Conservation (phyloP, 2,113 vertebrate species). For the Mus pahari region DNA sequence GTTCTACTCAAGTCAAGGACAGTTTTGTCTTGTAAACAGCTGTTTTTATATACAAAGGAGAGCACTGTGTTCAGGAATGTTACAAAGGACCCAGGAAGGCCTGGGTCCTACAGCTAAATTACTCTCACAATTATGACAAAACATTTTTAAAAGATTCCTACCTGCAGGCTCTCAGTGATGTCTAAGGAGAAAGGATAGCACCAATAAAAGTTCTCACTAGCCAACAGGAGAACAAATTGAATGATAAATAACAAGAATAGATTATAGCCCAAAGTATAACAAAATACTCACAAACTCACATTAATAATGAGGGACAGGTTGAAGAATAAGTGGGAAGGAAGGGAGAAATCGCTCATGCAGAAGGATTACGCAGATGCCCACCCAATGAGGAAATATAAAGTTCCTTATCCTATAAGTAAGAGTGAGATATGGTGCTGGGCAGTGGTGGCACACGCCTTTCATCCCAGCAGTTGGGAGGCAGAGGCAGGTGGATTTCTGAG, state of each 20-base stretch:
- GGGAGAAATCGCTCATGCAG: background rate
- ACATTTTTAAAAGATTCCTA: background rate
- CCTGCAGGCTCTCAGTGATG: background rate
- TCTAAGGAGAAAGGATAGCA: background rate
- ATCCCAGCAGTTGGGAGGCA: no score
- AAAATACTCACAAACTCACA: background rate
- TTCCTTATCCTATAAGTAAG: background rate
- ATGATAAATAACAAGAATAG: background rate
- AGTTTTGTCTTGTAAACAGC: conserved; percentile 43
- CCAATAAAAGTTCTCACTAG: background rate
- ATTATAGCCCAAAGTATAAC: background rate
- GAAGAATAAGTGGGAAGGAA: background rate
- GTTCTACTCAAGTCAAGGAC: conserved; percentile 36
- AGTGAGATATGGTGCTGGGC: no score
- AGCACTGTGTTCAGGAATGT: conserved; percentile 8
- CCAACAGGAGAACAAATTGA: background rate
- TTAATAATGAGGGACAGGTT: background rate
- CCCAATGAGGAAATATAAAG: background rate
- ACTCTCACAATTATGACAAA: conserved; percentile 7
- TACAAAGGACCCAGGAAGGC: conserved; percentile 29
- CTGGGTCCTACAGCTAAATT: background rate
- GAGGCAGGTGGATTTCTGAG: no score
- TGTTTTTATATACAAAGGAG: conserved; percentile 22
- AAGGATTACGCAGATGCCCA: background rate
- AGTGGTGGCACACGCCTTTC: no score